Percentiles rank a stretch among this genome's conserved stretches.
These are phyloP conservation scores for Toxotes lorentzi DNA, from an alignment of 2,797 vertebrate genomes.

Conservation along the genomic window DNA sequence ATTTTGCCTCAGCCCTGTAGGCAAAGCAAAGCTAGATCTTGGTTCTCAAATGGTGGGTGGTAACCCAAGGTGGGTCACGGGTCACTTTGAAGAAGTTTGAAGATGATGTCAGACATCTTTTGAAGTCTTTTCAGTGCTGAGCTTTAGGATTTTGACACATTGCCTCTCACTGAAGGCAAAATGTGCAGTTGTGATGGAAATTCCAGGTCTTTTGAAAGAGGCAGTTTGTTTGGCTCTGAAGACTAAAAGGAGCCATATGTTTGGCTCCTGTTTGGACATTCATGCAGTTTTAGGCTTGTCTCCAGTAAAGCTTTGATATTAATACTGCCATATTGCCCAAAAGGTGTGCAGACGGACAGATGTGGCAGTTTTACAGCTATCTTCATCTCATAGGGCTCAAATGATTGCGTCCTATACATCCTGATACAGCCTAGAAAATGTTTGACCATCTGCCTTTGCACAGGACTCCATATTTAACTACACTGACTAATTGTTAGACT, in stretches of 20 bases:
- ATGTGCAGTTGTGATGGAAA: background rate
- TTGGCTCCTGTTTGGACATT: slow-evolving; percentile 12
- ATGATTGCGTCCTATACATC: background rate
- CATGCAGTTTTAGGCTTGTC: background rate
- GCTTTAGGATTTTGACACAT: background rate
- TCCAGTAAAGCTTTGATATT: background rate
- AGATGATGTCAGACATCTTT: background rate
- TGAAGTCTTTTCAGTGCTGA: slow-evolving; percentile 23
- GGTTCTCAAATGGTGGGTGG: background rate
- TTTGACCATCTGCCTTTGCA: slow-evolving; percentile 7
- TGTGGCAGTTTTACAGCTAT: slow-evolving; percentile 4
- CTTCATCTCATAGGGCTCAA: background rate
- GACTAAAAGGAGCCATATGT: slow-evolving; percentile 1
- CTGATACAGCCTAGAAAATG: background rate
- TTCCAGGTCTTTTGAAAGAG: slow-evolving; percentile 28
- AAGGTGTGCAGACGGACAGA: slow-evolving; percentile 1
- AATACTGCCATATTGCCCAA: background rate
- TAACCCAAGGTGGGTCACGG: slow-evolving; percentile 12
- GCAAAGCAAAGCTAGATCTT: slow-evolving; percentile 32
- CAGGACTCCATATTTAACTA: too few relatives aligned
- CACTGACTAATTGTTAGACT: background rate
- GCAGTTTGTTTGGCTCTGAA: slow-evolving; percentile 5
- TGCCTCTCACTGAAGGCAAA: slow-evolving; percentile 16
- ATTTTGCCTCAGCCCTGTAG: slow-evolving; percentile 19
- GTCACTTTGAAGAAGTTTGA: slow-evolving; percentile 17